Evolutionary conservation across 2,888 invertebrate species (phyloP), one percentile per base, ranked within the genome.

Genomic region (Alsophila aescularia): DNA sequence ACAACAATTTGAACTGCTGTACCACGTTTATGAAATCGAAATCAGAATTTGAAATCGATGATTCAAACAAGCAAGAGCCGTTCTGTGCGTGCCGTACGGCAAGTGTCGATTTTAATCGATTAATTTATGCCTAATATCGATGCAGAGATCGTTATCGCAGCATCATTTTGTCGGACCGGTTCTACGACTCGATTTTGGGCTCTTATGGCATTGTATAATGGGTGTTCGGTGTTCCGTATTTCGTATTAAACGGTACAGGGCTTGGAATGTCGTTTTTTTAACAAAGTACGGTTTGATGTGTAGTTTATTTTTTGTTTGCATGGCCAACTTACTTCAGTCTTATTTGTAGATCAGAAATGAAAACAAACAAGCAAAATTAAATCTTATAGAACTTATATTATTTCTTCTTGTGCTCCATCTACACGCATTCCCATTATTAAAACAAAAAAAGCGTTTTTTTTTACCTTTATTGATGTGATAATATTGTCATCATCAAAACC

Each of bases 81-180:
- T 58, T 57, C 37, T 34, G 34, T 58, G 41, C 47, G 42, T 58
- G 39, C 32, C 54, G 59, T 37, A 60, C 61, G 57, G 64, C 60
- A 54, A 60, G 65, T 63, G 64, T 67, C 72, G 81, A 81, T 83
- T 79, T 71, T 78, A 85, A 82, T 85, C 85, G 81, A 83, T 77
- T 79, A 85, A 86, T 84, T 83, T 86, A 87, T 85, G 78, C 77
- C 76, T 77, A 76, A 77, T 74, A 75, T 73, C 67, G 67, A 64
- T 60, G 68, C 69, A 66, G 68, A 70, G 81, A 83, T 82, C 40
- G 73, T 70, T 79, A 83, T 85, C 83, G 73, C 65, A 62, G 62
- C 65, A 39, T 58, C 57, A 18, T 53, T 53, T 73, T 73, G 71
- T 75, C 64, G 67, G 52, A 58, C 60, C 62, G 70, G 60, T 62